phyloP scores from a whole-genome alignment of 2,113 vertebrate genomes.

The Phoxinus phoxinus region DNA sequence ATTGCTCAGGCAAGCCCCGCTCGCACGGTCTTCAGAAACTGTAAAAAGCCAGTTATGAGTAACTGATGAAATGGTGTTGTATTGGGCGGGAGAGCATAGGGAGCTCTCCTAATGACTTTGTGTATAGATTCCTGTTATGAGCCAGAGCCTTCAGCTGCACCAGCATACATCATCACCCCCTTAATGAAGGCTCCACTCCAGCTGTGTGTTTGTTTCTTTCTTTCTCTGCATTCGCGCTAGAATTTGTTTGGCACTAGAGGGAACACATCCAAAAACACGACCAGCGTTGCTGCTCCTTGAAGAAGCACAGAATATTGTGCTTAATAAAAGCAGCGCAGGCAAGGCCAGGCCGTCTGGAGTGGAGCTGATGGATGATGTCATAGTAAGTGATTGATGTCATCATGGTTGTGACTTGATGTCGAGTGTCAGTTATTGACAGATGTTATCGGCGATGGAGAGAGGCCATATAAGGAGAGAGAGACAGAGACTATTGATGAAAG shows the following conservation, averaged over 20 bases:
- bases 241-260: slow-evolving; percentile 2
- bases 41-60: background rate
- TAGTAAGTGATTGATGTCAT: slow-evolving; percentile 23
- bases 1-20: background rate
- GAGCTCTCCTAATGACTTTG: slow-evolving; percentile 26
- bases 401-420: slow-evolving; percentile 13
- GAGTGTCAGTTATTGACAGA: slow-evolving; percentile 30
- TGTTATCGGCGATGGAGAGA: background rate
- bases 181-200: slow-evolving; percentile 38
- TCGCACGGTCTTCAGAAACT: background rate
- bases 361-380: slow-evolving; percentile 35
- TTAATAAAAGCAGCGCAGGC: background rate
- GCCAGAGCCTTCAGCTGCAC: slow-evolving; percentile 19
- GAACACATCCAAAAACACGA: slow-evolving; percentile 19
- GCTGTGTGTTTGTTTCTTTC: slow-evolving; percentile 36
- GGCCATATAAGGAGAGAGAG: background rate
- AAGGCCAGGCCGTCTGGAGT: slow-evolving; percentile 12
- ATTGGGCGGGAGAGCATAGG: background rate
- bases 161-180: slow-evolving; percentile 31
- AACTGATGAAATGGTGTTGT: background rate
- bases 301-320: background rate
- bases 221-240: background rate
- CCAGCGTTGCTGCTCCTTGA: background rate
- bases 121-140: slow-evolving; percentile 33
- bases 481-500: background rate